Evolutionary conservation across 2,113 vertebrate genomes (phyloP), one percentile per base, ranked within the genome.

Genomic region (Apaloderma vittatum): DNA sequence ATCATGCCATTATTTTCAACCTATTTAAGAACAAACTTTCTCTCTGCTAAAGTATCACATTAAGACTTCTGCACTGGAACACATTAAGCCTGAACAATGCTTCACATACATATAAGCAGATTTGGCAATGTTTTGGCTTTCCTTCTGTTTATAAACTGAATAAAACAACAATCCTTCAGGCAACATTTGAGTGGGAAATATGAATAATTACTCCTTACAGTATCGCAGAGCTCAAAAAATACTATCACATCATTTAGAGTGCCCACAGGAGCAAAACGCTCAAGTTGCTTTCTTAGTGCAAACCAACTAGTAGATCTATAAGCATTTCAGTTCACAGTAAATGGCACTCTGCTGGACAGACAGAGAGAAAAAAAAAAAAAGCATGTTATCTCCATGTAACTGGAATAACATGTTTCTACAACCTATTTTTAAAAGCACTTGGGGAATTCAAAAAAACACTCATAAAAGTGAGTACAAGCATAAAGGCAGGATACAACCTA

Each of bases 151-250:
- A 70, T 81, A 93, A 91, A 91, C 5, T 24, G 40, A 48, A 37
- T 43, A 88, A 90, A 94, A 88, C 65, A 97, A 82, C 72, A 96
- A 89, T 46, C 34, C 86, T 92, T 85, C 46, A 71, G 57, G 82
- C 66, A 70, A 79, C 54, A 84, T 75, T 55, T 62, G 52, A 94
- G 43, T 78, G 32, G 2, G 22, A 82, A 54, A 36, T 37, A 91
- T 23, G 19, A 94, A 76, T 88, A 94, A 87, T 68, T 94, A 66
- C 21, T 91, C 48, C 48, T 95, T 92, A 83, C 19, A 81, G 32
- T 88, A 92, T 45, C 88, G 79, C 77, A 86, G 48, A 70, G 87
- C 88, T 96, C 89, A 95, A 95, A 95, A 95, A 97, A 83, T 57
- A 87, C 55, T 94, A 75, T 88, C 45, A 26, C 51, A 79, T 9